Evolutionary conservation across 2,113 vertebrate genomes (phyloP), one percentile per base, ranked within the genome.

Genomic region (Phylloscopus trochiloides): DNA sequence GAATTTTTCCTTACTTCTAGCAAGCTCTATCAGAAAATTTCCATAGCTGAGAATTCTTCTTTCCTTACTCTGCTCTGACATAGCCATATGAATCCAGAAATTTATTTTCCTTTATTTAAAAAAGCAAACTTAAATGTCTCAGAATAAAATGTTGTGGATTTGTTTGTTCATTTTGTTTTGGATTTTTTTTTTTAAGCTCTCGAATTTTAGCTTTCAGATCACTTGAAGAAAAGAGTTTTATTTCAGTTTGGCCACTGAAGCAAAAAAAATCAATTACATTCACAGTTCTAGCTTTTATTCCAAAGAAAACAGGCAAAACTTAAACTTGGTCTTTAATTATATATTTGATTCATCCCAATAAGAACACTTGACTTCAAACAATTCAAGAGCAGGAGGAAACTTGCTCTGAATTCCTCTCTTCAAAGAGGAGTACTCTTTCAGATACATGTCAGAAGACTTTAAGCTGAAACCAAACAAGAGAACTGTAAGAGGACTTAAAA

Each of bases 351-450:
- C 85, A 93, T 90, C 45, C 78, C 51, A 45, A 40, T 92, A 94
- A 90, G 88, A 94, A 47, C 59, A n/a, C n/a, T 88, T 90, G 55
- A 95, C 96, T 96, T 96, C 94, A 96, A 96, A 96, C 82, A 96
- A 55, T 86, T 78, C 59, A 94, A 80, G 55, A 96, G 68, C 96
- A 97, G 94, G 93, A 96, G 90, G 78, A 95, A 94, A 97, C 94
- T 96, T 96, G 96, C 92, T 96, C 85, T 82, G 80, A 90, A 96
- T 96, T 96, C 92, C 72, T 96, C 38, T 88, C 82, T 95, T 97
- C 92, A 96, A 94, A 96, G 75, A 52, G 28, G 72, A 89, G 38
- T 83, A 71, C 42, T 74, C 67, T 86, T 88, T 90, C 59, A 92
- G 94, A 90, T 93, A 96, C 31, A 24, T 40, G 82, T 96, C 54